Evolutionary conservation across 1,140 invertebrate genomes (phyloP).

Genomic region (Drosophila orena): DNA sequence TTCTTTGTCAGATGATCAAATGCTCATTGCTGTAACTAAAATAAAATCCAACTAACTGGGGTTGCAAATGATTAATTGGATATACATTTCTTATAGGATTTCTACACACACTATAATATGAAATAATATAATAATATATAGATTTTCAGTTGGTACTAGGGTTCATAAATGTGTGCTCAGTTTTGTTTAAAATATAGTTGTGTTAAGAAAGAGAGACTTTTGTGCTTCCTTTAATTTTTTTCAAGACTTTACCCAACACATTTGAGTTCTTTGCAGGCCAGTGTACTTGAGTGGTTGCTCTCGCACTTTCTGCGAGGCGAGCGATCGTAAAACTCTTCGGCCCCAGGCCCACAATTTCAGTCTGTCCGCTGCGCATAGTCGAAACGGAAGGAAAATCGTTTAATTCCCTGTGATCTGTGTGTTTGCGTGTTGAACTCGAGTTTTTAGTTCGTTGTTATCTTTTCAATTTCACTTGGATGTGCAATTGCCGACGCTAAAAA

Average conservation of each 20-base stretch:
- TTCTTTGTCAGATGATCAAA: too few species aligned
- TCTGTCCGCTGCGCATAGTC: slow-evolving; percentile 30
- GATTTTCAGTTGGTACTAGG: too few species aligned
- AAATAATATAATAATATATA: too few species aligned
- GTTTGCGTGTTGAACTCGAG: slow-evolving; percentile 27
- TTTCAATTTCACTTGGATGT: slow-evolving; percentile 68
- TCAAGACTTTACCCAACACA: neutral
- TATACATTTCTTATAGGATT: too few species aligned
- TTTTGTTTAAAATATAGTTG: too few species aligned
- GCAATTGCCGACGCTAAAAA: slow-evolving; percentile 70
- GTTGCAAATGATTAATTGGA: too few species aligned
- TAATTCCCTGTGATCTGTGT: slow-evolving; percentile 26
- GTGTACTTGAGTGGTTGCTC: slow-evolving; percentile 55
- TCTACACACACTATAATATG: too few species aligned
- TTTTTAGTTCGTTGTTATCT: slow-evolving; percentile 46
- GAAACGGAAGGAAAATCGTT: slow-evolving; percentile 41
- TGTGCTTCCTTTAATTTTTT: too few species aligned
- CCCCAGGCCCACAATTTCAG: slow-evolving; percentile 12
- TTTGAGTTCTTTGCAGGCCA: neutral
- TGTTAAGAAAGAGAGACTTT: too few species aligned
- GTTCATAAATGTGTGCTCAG: too few species aligned
- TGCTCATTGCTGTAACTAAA: too few species aligned
- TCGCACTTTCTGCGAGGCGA: slow-evolving; percentile 41
- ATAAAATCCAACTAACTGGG: too few species aligned
- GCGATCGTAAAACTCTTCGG: slow-evolving; percentile 54